Conservation (phyloP, 2,888 invertebrate species). For the Chrysodeixis includens region DNA sequence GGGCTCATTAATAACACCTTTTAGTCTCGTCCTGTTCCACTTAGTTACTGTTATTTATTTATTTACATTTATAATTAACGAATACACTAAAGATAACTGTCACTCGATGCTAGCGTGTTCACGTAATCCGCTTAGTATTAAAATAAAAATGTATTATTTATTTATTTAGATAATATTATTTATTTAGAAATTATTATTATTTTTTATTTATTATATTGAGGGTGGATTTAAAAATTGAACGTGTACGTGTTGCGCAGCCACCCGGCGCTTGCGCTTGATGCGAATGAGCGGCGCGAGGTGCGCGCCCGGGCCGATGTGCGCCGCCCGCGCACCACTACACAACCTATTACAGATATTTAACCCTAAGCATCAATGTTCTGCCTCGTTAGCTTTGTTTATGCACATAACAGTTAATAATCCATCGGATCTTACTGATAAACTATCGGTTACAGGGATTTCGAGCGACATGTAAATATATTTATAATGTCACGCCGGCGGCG, state of each 20-base stretch:
- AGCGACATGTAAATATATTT: conserved; percentile 73
- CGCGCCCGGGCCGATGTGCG: conserved; percentile 62
- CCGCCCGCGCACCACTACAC: conserved; percentile 63
- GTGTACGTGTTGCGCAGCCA: conserved; percentile 69
- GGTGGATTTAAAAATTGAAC: conserved; percentile 63
- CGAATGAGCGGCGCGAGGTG: conserved; percentile 74
- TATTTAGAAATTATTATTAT: conserved; percentile 46
- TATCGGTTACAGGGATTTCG: conserved; percentile 68
- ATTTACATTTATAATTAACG: conserved; percentile 71
- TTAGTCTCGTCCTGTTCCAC: conserved; percentile 66
- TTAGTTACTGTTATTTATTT: conserved; percentile 66
- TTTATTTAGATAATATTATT: conserved; percentile 45
- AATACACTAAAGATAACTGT: conserved; percentile 76
- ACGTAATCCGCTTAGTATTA: conserved; percentile 38
- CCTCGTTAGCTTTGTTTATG: conserved; percentile 75
- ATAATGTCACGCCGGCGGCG: conserved; percentile 71
- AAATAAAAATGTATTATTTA: conserved; percentile 29
- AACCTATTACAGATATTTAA: conserved; percentile 77
- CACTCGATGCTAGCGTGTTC: conserved; percentile 70
- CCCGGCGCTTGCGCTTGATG: conserved; percentile 75
- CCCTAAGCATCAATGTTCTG: conserved; percentile 63
- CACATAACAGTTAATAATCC: conserved; percentile 73
- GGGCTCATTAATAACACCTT: conserved; percentile 73
- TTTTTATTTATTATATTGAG: conserved; percentile 57
- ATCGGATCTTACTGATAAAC: conserved; percentile 71